Base-by-base conservation (phyloP, 2,113 vertebrate genomes). In the Eurystomus gularis region DNA sequence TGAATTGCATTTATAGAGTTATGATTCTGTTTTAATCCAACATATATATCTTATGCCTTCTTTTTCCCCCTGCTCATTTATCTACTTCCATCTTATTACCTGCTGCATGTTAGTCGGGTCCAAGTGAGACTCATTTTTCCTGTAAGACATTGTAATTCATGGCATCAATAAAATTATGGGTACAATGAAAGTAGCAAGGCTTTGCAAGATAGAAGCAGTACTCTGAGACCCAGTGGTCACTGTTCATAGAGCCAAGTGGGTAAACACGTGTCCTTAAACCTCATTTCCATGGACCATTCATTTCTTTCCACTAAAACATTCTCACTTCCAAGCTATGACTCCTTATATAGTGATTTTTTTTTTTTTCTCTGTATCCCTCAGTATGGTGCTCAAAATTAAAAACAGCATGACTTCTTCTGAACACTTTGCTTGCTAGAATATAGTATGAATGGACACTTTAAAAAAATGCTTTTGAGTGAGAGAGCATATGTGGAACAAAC, bases 241-340 rank as follows among this genome's bases (percentile, higher is more conserved):
- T 77, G 42, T 18, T 82, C 4, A 6, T 83, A 69, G 14, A 2
- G 3, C 52, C 2, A 26, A 81, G 33, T 86, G 83, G 28, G 9
- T 91, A 87, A 93, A 96, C 20, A n/a, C 44, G 78, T 90, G 51
- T 85, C 35, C 35, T 90, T 87, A 92, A 91, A 73, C 26, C 44
- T 89, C 31, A 35, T 72, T 12, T 51, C 31, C 90, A 9, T 61
- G 23, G 54, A 42, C 16, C 0, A 2, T 35, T 86, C 13, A 40
- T 51, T 86, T 87, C 3, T 90, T 89, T 84, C 61, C 42, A 61
- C 11, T 55, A 81, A 78, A 92, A 29, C 3, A 26, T 51, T 86
- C 57, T 79, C 37, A 46, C 26, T 90, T 51, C 24, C 24, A 42
- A 82, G 46, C 4, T 61, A 78, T 19, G 8, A 17, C 60, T 61